Conservation (phyloP, 2,797 vertebrate genomes). For the Ciconia nigra region DNA sequence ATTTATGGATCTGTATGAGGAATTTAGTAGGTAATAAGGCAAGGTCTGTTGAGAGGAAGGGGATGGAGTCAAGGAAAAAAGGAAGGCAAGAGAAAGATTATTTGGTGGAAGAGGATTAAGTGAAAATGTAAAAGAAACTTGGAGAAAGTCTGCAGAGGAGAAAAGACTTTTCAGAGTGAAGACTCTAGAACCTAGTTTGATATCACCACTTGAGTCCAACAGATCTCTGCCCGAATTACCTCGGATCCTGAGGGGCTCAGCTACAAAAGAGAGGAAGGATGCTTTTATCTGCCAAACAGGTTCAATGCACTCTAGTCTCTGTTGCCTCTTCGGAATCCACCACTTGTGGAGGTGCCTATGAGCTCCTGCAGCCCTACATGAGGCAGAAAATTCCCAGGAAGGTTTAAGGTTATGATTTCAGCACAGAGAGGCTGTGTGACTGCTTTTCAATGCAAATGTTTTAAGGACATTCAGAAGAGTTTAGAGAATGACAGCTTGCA, state of each 20-base stretch:
- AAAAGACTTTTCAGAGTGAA: not conserved
- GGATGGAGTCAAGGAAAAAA: not conserved
- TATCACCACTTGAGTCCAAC: not conserved
- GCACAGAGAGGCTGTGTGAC: not conserved
- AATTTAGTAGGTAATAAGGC: not conserved
- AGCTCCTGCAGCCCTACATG: not conserved
- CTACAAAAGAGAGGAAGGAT: not conserved
- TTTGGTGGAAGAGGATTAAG: not conserved
- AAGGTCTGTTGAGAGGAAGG: not conserved
- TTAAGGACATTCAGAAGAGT: not conserved
- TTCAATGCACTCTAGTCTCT: not conserved
- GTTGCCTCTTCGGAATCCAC: not conserved
- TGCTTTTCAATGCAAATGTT: not conserved
- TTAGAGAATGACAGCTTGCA: not conserved
- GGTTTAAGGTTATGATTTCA: not conserved
- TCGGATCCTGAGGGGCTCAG: not conserved
- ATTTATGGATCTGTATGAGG: not conserved
- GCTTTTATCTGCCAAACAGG: not conserved
- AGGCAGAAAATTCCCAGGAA: not conserved
- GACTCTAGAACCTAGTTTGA: not conserved
- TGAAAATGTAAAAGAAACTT: not conserved
- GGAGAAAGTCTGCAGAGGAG: not conserved
- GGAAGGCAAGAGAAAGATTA: not conserved
- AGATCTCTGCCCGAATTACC: not conserved
- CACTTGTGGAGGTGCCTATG: rapidly evolving